Base-by-base conservation (phyloP, 2,888 invertebrate species). In the Lepeophtheirus nordmannii region DNA sequence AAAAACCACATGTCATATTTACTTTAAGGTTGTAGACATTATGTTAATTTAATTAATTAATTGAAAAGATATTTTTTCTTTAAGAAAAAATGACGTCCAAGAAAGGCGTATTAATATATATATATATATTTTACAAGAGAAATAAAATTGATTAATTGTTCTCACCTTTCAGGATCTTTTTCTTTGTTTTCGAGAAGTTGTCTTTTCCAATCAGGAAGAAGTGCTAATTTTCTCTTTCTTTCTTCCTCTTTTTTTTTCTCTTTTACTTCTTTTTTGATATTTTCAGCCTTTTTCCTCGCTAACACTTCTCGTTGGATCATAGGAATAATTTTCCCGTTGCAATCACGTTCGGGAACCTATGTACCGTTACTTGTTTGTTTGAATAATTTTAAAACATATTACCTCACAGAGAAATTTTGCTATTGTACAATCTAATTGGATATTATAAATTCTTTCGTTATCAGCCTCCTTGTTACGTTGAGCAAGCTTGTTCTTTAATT, bases 301-400 rank as follows among this genome's bases (percentile, higher is more conserved):
- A 93, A 75, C 89, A 94, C 91, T 76, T 93, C 92, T 12, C 92
- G 79, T 75, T 93, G 93, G 94, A 94, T 94, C 30, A 86, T 86
- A 14, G 94, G 94, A 72, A 94, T 90, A 57, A 85, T 80, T 73
- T 88, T 89, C 1, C 93, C 93, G 10, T 87, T 84, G 63, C 84
- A 83, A 75, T 93, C 93, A 69, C 85, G 84, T 74, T 89, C 89
- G 11, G 92, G 91, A 71, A 93, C 85, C 87, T 91, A 80, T 58
- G 75, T 23, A 10, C 22, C 2, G 1, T 11, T 17, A 23, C 2
- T 59, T 20, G 10, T 10, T 1, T 12, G 11, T 30, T 30, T 7
- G 7, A 30, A 30, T 57, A 57, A 10, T 10, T 11, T 57, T n/a
- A 14, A 57, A 57, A n/a, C 20, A 23, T 5, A 57, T 20, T n/a